Evolutionary conservation across 2,113 vertebrate genomes (phyloP).

Genomic region (Chloebia gouldiae): DNA sequence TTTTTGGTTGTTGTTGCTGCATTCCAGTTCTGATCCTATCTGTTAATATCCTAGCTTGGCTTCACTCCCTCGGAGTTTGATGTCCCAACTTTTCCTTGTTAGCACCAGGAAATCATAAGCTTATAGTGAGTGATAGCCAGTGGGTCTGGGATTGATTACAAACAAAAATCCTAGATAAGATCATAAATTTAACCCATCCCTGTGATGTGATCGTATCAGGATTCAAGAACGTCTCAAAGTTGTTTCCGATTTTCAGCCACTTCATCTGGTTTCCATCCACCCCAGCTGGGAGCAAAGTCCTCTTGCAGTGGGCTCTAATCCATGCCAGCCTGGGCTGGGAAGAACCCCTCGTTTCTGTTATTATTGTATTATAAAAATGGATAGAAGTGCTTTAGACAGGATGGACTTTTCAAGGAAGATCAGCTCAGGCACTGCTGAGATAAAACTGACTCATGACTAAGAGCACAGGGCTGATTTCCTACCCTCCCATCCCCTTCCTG

Average conservation of each 20-base stretch:
- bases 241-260: conserved; percentile 63
- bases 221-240: background rate
- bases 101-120: conserved; percentile 22
- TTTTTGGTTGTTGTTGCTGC: background rate
- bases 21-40: conserved; percentile 46
- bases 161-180: conserved; percentile 31
- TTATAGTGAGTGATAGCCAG: background rate
- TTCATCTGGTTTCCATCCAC: conserved; percentile 54
- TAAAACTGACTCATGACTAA: background rate
- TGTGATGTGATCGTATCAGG: conserved; percentile 39
- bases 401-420: conserved; percentile 9
- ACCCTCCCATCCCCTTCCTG: background rate
- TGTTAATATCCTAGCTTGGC: conserved; percentile 32
- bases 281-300: conserved; percentile 11
- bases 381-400: conserved; percentile 19
- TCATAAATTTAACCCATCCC: conserved; percentile 45
- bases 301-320: conserved; percentile 13
- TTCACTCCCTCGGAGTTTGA: conserved; percentile 8
- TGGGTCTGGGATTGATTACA: conserved; percentile 61
- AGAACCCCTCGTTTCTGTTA: background rate
- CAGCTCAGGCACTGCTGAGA: background rate
- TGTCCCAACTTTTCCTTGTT: conserved; percentile 42
- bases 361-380: conserved; percentile 27
- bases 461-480: background rate
- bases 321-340: background rate